Base-by-base conservation (phyloP, 1,140 invertebrate species). In the Plectus sambesii region DNA sequence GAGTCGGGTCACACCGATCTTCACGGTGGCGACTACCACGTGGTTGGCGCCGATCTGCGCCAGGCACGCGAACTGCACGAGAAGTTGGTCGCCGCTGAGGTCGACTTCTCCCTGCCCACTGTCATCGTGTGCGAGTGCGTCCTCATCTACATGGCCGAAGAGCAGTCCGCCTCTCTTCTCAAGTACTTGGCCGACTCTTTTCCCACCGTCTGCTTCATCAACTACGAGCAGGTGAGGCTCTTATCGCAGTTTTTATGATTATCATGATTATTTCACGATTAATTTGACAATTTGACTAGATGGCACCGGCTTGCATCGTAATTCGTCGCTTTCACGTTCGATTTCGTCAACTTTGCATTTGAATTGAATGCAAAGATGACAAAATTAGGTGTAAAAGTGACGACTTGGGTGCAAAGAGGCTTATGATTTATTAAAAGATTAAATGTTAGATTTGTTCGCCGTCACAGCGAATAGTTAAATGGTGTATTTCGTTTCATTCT, bases 211-310 rank as follows among this genome's bases (percentile, higher is more conserved):
- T 75, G 84, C 56, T 87, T 94, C 68, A 75, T 94, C 29, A 88
- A 85, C 71, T 96, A 94, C 71, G 92, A 98, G 74, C 85, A 88
- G 76, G 80, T n/a, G n/a, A n/a, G n/a, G n/a, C n/a, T n/a, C n/a
- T n/a, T n/a, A n/a, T n/a, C n/a, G n/a, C n/a, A n/a, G n/a, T n/a
- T n/a, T n/a, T n/a, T n/a, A n/a, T n/a, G n/a, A n/a, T n/a, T n/a
- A n/a, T n/a, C n/a, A n/a, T n/a, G n/a, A n/a, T n/a, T 58, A 24
- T 58, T 53, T 46, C 24, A 38, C 45, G 8, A 60, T n/a, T 50
- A 22, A 20, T 17, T 47, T 26, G 30, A 30, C 17, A 37, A 9
- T 47, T 15, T 55, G 8, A 53, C 25, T n/a, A n/a, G n/a, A n/a
- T n/a, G n/a, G n/a, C n/a, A n/a, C n/a, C n/a, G n/a, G n/a, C n/a